Evolutionary conservation across 2,888 invertebrate species (phyloP).

Genomic region (Carpatolechia fugitivella): DNA sequence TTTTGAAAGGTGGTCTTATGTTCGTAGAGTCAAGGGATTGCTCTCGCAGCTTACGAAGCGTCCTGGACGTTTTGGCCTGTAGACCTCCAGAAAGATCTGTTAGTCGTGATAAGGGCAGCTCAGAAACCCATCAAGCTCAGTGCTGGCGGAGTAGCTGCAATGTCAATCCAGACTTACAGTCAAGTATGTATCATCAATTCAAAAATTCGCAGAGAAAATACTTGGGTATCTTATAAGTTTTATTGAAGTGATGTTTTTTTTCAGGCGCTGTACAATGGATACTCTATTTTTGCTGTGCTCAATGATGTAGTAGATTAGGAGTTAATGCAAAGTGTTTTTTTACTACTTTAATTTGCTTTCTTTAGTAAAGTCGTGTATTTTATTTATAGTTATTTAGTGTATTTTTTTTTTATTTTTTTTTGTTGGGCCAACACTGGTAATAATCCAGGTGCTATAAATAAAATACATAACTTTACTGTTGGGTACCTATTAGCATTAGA

Average conservation of each 20-base stretch:
- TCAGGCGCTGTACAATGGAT: slow-evolving; percentile 59
- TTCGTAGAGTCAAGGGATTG: slow-evolving; percentile 53
- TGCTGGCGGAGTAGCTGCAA: slow-evolving; percentile 53
- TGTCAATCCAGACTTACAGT: slow-evolving; percentile 58
- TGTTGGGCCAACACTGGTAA: too few species aligned
- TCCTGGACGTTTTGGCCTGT: slow-evolving; percentile 60
- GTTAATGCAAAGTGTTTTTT: not conserved
- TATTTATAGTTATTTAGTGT: too few species aligned
- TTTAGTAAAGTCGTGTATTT: too few species aligned
- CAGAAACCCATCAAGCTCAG: slow-evolving; percentile 53
- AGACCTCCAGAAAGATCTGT: slow-evolving; percentile 52
- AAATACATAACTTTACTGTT: too few species aligned
- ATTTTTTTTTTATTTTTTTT: too few species aligned
- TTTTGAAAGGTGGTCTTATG: not conserved
- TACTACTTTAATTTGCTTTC: not conserved
- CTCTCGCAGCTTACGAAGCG: slow-evolving; percentile 55
- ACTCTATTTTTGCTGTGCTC: slow-evolving; percentile 63
- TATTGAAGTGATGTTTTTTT: too few species aligned
- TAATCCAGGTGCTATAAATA: too few species aligned
- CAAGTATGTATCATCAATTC: slow-evolving; percentile 34
- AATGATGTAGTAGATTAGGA: slow-evolving; percentile 54
- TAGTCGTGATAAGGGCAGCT: slow-evolving; percentile 49
- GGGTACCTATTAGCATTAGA: too few species aligned
- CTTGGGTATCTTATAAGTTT: too few species aligned
- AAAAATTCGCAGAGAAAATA: too few species aligned